phyloP scores from a whole-genome alignment of 1,140 invertebrate genomes.

The Heliconius congener region DNA sequence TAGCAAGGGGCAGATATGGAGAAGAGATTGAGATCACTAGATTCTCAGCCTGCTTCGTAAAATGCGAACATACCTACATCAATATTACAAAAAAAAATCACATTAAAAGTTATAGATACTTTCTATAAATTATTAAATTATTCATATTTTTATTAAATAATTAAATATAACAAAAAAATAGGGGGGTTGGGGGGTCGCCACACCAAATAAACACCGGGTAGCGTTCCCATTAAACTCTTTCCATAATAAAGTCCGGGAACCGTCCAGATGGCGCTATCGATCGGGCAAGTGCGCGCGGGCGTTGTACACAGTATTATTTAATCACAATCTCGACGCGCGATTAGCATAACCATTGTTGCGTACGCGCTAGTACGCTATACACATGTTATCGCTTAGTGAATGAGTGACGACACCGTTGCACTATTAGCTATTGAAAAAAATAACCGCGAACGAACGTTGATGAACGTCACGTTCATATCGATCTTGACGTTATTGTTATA shows the following conservation, averaged over 20 bases:
- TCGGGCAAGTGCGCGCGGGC: constrained; percentile 50
- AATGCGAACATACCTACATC: no score
- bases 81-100: no score
- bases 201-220: background rate
- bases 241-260: constrained; percentile 30
- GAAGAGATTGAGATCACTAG: no score
- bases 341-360: constrained; percentile 71
- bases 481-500: background rate
- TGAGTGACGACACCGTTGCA: constrained; percentile 50
- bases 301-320: constrained; percentile 57
- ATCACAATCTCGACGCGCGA: constrained; percentile 65
- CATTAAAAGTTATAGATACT: no score
- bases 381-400: constrained; percentile 66
- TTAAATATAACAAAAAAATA: background rate
- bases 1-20: no score
- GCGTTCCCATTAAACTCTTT: background rate
- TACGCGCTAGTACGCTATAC: constrained; percentile 34
- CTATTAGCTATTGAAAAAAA: constrained; percentile 26
- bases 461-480: constrained; percentile 19
- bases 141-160: no score
- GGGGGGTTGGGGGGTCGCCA: background rate
- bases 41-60: no score
- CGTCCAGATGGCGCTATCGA: constrained; percentile 70
- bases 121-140: no score
- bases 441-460: constrained; percentile 25